Evolutionary conservation across 2,113 vertebrate genomes (phyloP), one percentile per base, ranked within the genome.

Genomic region (Leiothrix lutea): DNA sequence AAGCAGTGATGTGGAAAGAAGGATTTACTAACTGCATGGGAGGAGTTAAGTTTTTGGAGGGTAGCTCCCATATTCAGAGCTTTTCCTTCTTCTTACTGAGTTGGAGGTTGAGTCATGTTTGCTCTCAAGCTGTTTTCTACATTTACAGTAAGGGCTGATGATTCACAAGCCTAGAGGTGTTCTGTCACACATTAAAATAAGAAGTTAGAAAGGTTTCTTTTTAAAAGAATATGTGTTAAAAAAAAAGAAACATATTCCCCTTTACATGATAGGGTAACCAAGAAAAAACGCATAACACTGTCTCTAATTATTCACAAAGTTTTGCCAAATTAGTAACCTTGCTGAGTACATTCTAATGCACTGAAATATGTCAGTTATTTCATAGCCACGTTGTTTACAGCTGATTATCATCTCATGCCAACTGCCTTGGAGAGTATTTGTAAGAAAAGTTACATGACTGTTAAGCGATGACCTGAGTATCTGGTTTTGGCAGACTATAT

Each of bases 11-110:
- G 51, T 44, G 40, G 38, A 75, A 51, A 56, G 29, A 66, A 57
- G 12, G 9, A 42, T n/a, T n/a, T 82, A 51, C 29, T 61, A 66
- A 72, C 15, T 29, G 21, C 45, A 26, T 36, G 19, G 24, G 29
- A 36, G 45, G 11, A 33, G 17, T 21, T 36, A 16, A 18, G 21
- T 1, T 65, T 88, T 33, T 53, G 40, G 69, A 90, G 12, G 40
- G 69, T 45, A 65, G 29, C 8, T 65, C 35, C 33, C 0, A 0
- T 11, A 13, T n/a, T 75, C 26, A 42, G 22, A 67, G 6, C 14
- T 92, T 70, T 83, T 53, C 36, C 47, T 67, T 75, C 73, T 75
- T 77, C 51, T 88, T 40, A 38, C 38, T 14, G 70, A 92, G 33
- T 28, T 81, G 31, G 50, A 88, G 51, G 33, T 16, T 79, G 56